Base-by-base conservation (phyloP, 2,797 vertebrate species). In the Synanceia verrucosa region DNA sequence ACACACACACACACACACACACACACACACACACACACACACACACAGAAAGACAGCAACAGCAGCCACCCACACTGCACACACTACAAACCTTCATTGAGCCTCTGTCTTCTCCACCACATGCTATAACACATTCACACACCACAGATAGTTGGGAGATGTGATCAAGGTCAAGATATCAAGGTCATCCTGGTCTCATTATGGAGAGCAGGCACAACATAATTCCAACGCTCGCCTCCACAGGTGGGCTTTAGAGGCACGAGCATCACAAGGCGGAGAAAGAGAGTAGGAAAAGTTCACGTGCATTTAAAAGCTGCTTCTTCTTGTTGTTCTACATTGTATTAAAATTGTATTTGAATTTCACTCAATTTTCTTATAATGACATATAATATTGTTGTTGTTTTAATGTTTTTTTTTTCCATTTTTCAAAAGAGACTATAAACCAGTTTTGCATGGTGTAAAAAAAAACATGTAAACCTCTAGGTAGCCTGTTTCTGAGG, bases 141-240 rank as follows among this genome's bases (percentile, higher is more conserved):
- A 34, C 44, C 36, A 59, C 53, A 29, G 60, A 33, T 1, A 36
- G 64, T 24, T 72, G 6, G 28, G 47, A 72, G 44, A 70, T 12
- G 11, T 13, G 8, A 43, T n/a, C 4, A 5, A 50, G 24, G 28
- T 26, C 24, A 4, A 14, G 3, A 31, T 18, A 10, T 51, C 47
- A 71, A 72, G 36, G 55, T 68, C 24, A 70, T 60, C 92, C 92
- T 93, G 93, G 92, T 94, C 94, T 95, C 94, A 95, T 95, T 95
- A 81, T 95, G 92, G 93, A 92, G 94, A 93, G 91, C 91, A 58
- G 76, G 90, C 73, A 62, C 19, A 51, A 55, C 87, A 93, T 92
- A 95, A 96, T 94, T 92, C 94, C 90, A 86, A 86, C 93, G 91
- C 93, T 95, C 95, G 94, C 94, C 94, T 91, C 94, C 94, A 95